Base-by-base conservation (phyloP, 2,888 invertebrate species). In the Formica aserva region DNA sequence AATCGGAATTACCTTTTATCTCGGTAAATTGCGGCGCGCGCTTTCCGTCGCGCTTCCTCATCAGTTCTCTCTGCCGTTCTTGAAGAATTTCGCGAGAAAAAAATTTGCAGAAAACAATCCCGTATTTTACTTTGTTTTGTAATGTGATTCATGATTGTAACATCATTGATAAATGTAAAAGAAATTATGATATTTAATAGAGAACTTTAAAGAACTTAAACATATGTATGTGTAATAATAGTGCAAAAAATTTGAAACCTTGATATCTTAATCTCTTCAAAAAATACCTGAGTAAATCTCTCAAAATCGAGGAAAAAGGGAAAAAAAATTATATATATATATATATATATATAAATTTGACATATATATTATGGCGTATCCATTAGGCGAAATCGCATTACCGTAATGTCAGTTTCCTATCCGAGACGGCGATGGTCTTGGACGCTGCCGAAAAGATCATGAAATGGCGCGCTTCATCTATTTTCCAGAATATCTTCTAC, bases 1-100 rank as follows among this genome's bases (percentile, higher is more conserved):
- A 92, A 92, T 91, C 89, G 87, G 88, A 91, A 90, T 91, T 91
- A 91, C 89, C 88, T 87, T 87, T 90, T 87, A 89, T 89, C 88
- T 86, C 75, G 76, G 85, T 85, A 87, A 85, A 89, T 91, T 87
- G 85, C 88, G 75, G 84, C 74, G 84, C 80, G 67, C 82, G 84
- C 45, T 80, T 78, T 65, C 48, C 78, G 83, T 84, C 75, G 62
- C 35, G 65, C n/a, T 69, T 69, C 74, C 77, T 82, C 81, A 69
- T 88, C 82, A 69, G 48, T 84, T 82, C 62, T 65, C 65, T 66
- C 65, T 55, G 11, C 48, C 55, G 35, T 57, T 55, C 29, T 48
- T 13, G 26, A 62, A 22, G 29, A 62, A 67, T 62, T 74, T 66
- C 48, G 5, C 71, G 32, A 86, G 60, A 77, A 48, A 52, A 48